Conservation (phyloP, 1,140 invertebrate genomes). For the Monomorium pharaonis region DNA sequence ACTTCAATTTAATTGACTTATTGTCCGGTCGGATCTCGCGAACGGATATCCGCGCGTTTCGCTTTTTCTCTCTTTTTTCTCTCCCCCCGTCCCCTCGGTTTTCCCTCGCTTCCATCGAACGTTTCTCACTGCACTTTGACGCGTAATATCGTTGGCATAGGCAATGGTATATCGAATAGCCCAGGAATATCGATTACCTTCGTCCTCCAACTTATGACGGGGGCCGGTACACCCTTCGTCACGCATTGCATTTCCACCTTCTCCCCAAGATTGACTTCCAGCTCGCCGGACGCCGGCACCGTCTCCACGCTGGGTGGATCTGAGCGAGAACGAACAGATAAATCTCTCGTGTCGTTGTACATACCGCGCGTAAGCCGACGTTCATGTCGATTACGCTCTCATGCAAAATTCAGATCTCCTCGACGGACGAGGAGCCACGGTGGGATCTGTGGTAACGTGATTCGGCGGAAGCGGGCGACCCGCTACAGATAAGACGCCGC, state of each 20-base stretch:
- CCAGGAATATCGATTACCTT: conserved; percentile 84
- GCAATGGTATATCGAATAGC: conserved; percentile 5
- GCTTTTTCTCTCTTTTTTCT: not conserved
- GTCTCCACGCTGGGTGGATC: conserved; percentile 89
- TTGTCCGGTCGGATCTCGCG: not conserved
- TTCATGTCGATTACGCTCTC: not conserved
- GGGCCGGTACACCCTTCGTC: conserved; percentile 88
- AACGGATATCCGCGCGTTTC: not conserved
- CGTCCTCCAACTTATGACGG: conserved; percentile 89
- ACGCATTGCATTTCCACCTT: conserved; percentile 90
- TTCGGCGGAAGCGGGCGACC: not conserved
- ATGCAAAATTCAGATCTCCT: not conserved
- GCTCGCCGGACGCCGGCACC: conserved; percentile 88
- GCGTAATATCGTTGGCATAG: conserved; percentile 26
- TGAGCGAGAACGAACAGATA: conserved; percentile 75
- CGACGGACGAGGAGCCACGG: not conserved
- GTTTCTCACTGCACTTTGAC: not conserved
- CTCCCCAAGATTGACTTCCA: conserved; percentile 90
- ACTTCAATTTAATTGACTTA: conserved; percentile 38
- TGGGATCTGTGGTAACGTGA: not conserved
- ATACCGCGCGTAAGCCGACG: too few relatives aligned
- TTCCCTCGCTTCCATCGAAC: not conserved
- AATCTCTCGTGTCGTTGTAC: not conserved
- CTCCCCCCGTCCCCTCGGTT: too few relatives aligned
- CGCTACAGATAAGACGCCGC: not conserved